Base-by-base conservation (phyloP, 2,797 vertebrate genomes). In the Propithecus perrieri region DNA sequence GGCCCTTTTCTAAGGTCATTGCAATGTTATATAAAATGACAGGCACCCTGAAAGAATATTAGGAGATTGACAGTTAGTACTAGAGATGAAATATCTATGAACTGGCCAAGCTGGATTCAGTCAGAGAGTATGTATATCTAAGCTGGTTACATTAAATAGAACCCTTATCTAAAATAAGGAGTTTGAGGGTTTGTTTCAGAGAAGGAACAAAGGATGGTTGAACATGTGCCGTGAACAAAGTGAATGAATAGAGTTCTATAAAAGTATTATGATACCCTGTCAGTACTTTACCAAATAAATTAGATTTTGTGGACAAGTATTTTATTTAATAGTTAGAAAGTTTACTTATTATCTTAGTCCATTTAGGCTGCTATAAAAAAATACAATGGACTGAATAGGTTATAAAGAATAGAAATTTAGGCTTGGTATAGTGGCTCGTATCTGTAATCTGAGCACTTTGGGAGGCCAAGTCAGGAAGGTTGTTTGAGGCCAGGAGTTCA, bases 1-100 rank as follows among this genome's bases (percentile, higher is more conserved):
- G 5, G 14, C 12, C 24, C 28, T 75, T 79, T 53, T 80, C 33
- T 89, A n/a, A 91, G 41, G 74, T 89, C 17, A 95, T 89, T 88
- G 55, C 57, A 93, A 26, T 41, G 79, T 94, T 89, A 86, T 84
- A 13, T 53, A 76, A 35, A 88, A n/a, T 87, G 48, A 92, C 75
- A 89, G 65, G 6, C 17, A 90, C 76, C n/a, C 87, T 78, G 20
- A 94, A 80, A 53, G n/a, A 59, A 72, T 76, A 35, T 92, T 30
- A 67, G 20, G 7, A 87, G 20, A 80, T 12, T 97, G 85, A 63
- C 30, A 90, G 43, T 53, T 93, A 65, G n/a, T 80, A 85, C 46
- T 92, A 61, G 33, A 87, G 35, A 79, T 0, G 9, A 67, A 86
- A 74, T 76, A 65, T 53, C 71, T 94, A 8, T 53, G 26, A 63